A percentile compares a stretch with the other conserved stretches of the same genome.
Evolutionary conservation across 2,113 vertebrate genomes (phyloP).

Genomic region (Phoenicopterus ruber): DNA sequence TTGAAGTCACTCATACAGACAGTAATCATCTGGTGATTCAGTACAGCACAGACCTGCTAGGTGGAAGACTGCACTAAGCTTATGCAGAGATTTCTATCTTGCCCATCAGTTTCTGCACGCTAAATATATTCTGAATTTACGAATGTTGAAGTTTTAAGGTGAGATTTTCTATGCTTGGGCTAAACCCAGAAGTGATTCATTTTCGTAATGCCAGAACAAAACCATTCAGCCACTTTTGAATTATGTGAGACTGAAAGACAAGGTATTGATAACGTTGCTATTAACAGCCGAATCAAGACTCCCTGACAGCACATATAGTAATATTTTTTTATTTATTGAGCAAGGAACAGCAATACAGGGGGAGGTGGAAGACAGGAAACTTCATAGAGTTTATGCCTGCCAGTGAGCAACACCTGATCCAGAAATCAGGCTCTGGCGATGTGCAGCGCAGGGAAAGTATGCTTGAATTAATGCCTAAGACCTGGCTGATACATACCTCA

Average conservation of each 20-base stretch:
- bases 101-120: background rate
- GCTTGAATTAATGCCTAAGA: slow-evolving; percentile 66
- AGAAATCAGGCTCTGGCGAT: slow-evolving; percentile 9
- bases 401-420: slow-evolving; percentile 17
- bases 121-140: slow-evolving; percentile 15
- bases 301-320: background rate
- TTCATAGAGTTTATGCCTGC: background rate
- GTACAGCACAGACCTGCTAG: background rate
- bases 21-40: slow-evolving; percentile 28
- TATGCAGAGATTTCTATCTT: slow-evolving; percentile 35
- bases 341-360: background rate
- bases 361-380: background rate
- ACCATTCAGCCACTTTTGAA: background rate
- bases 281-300: slow-evolving; percentile 37
- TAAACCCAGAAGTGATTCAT: slow-evolving; percentile 11
- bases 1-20: slow-evolving; percentile 26
- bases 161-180: slow-evolving; percentile 34
- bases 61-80: slow-evolving; percentile 11
- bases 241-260: slow-evolving; percentile 32
- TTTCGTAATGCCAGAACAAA: slow-evolving; percentile 19
- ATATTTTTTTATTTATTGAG: slow-evolving; percentile 40
- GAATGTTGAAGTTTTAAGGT: slow-evolving; percentile 26
- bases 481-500: slow-evolving; percentile 70
- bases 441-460: background rate
- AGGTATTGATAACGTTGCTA: slow-evolving; percentile 56